Evolutionary conservation across 2,797 vertebrate species (phyloP).

Genomic region (Spheniscus humboldti): DNA sequence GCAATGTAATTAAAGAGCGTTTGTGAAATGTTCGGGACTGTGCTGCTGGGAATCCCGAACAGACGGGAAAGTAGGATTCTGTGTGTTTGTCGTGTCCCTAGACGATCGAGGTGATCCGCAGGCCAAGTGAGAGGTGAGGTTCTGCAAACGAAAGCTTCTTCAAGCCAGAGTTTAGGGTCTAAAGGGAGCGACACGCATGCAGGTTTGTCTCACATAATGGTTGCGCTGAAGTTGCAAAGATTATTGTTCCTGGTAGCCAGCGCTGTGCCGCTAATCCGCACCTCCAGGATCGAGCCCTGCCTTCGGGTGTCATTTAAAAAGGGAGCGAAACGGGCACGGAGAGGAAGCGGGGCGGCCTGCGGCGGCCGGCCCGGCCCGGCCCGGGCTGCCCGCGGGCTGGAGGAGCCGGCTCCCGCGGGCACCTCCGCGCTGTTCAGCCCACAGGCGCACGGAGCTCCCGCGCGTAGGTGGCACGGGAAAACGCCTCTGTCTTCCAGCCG

Average conservation of each 20-base stretch:
- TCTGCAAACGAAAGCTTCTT: neutral
- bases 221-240: neutral
- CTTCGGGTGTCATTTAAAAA: neutral
- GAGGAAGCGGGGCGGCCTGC: neutral
- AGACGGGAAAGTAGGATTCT: neutral
- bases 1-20: neutral
- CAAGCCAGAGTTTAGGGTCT: neutral
- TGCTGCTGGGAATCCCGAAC: neutral
- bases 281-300: neutral
- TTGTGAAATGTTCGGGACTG: neutral
- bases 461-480: neutral
- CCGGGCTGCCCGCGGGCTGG: neutral
- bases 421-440: neutral
- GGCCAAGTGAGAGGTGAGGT: neutral
- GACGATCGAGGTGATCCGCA: neutral
- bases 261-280: neutral
- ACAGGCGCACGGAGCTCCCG: neutral
- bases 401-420: neutral
- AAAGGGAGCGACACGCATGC: accelerated
- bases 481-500: neutral
- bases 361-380: neutral
- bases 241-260: neutral
- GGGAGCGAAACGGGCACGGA: neutral
- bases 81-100: neutral
- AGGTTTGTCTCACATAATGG: neutral